Percentiles rank a stretch among this genome's conserved stretches.
phyloP scores from a whole-genome alignment of 2,888 invertebrate genomes.

The Tachina grossa region DNA sequence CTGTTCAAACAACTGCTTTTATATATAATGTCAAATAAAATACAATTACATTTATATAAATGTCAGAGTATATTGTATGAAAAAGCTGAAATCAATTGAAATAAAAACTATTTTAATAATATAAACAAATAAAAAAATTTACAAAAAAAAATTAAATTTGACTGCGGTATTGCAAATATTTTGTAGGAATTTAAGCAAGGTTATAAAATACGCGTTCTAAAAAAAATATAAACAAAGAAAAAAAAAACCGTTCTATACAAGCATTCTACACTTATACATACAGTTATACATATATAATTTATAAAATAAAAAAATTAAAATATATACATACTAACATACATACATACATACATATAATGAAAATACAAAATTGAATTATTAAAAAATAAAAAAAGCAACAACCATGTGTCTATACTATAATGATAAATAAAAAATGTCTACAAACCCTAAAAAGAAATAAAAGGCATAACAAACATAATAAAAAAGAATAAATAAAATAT shows the following conservation, averaged over 20 bases:
- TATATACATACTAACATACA: slow-evolving; percentile 1
- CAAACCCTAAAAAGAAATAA: slow-evolving; percentile 21
- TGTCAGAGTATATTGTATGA: slow-evolving; percentile 56
- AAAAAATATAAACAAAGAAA: slow-evolving; percentile 48
- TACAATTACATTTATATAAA: slow-evolving; percentile 52
- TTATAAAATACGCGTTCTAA: slow-evolving; percentile 71
- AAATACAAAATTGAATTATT: slow-evolving; percentile 43
- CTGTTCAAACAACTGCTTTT: slow-evolving; percentile 14
- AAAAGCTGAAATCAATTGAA: slow-evolving; percentile 58
- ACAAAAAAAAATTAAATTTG: slow-evolving; percentile 75
- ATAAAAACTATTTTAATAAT: slow-evolving; percentile 69
- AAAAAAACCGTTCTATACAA: slow-evolving; percentile 63
- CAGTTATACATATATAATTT: slow-evolving; percentile 66
- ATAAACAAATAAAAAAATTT: slow-evolving; percentile 28
- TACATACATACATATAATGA: neutral
- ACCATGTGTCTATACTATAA: slow-evolving; percentile 67
- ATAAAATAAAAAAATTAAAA: slow-evolving; percentile 35
- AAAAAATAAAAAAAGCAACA: slow-evolving; percentile 30
- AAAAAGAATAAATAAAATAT: neutral
- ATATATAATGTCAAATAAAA: slow-evolving; percentile 11
- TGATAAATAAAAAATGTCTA: slow-evolving; percentile 38
- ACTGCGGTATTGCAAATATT: slow-evolving; percentile 82
- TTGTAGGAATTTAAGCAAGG: slow-evolving; percentile 81
- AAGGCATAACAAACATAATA: neutral
- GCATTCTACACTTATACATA: slow-evolving; percentile 66